Percentiles rank a stretch among this genome's conserved stretches.
Conservation (phyloP, 2,797 vertebrate genomes). For the Melanotaenia maccullochi region DNA sequence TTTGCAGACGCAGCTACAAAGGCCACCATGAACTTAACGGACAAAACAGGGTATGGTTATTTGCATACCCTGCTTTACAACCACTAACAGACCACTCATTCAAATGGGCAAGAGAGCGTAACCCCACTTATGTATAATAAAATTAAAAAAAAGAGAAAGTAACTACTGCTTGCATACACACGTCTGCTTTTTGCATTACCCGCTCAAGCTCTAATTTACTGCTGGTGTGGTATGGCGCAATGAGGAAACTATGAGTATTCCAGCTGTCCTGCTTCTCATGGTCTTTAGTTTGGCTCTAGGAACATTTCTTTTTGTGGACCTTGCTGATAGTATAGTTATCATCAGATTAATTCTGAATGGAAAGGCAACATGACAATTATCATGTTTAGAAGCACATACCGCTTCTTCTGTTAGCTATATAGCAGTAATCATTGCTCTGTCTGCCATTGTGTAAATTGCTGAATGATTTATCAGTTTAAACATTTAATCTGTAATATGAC, state of each 20-base stretch:
- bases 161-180: slow-evolving; percentile 6
- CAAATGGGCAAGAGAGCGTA: slow-evolving; percentile 15
- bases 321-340: slow-evolving; percentile 13
- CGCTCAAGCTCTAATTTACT: slow-evolving; percentile 70
- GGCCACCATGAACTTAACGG: slow-evolving; percentile 23
- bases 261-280: slow-evolving; percentile 64
- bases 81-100: slow-evolving; percentile 32
- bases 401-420: not conserved
- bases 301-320: slow-evolving; percentile 19
- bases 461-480: not conserved
- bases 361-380: not conserved
- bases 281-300: slow-evolving; percentile 28
- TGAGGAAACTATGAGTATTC: slow-evolving; percentile 74
- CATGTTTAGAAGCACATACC: not conserved
- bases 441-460: not conserved
- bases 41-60: slow-evolving; percentile 23
- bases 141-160: not conserved
- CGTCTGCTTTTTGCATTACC: slow-evolving; percentile 82
- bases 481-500: not conserved
- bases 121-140: slow-evolving; percentile 16
- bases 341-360: slow-evolving; percentile 32
- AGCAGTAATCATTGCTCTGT: not conserved
- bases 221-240: slow-evolving; percentile 53
- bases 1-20: slow-evolving; percentile 26
- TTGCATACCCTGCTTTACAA: slow-evolving; percentile 27